phyloP scores from a whole-genome alignment of 2,888 invertebrate genomes.

The Leptothorax acervorum region DNA sequence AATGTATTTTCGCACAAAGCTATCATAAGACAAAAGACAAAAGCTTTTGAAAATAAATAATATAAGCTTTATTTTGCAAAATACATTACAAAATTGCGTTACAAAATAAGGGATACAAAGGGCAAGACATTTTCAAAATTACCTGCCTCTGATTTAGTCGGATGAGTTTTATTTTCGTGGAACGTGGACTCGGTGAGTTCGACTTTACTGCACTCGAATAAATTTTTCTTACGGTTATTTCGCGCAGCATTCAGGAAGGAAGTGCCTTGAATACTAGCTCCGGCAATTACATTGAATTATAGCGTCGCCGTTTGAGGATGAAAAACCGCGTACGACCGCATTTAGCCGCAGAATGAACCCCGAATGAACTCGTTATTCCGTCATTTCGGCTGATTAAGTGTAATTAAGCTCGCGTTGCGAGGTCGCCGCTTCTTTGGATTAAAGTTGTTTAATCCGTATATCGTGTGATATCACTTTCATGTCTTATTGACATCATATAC shows the following conservation, averaged over 20 bases:
- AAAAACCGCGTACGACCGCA: conserved; percentile 51
- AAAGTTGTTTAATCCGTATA: conserved; percentile 20
- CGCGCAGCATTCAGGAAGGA: conserved; percentile 37
- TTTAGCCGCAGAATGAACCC: conserved; percentile 53
- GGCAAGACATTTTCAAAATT: not conserved
- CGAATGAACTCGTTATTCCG: conserved; percentile 72
- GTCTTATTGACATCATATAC: not conserved
- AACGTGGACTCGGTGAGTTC: conserved; percentile 8
- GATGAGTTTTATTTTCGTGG: conserved; percentile 21
- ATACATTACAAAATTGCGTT: not conserved
- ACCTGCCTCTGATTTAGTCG: not conserved
- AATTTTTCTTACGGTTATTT: conserved; percentile 67
- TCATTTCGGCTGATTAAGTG: conserved; percentile 73
- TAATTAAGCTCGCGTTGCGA: conserved; percentile 71
- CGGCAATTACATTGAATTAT: conserved; percentile 69
- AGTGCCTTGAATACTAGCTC: conserved; percentile 40
- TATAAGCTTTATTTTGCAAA: not conserved
- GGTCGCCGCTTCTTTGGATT: conserved; percentile 21
- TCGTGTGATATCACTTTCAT: not conserved
- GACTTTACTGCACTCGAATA: conserved; percentile 51
- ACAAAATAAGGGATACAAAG: not conserved
- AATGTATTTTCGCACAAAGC: not conserved
- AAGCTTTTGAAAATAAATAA: not conserved
- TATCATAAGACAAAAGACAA: not conserved
- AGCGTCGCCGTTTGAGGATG: conserved; percentile 60